A percentile compares a stretch with the other conserved stretches of the same genome.
phyloP scores from a whole-genome alignment of 2,113 vertebrate genomes.

The Piliocolobus tephrosceles region DNA sequence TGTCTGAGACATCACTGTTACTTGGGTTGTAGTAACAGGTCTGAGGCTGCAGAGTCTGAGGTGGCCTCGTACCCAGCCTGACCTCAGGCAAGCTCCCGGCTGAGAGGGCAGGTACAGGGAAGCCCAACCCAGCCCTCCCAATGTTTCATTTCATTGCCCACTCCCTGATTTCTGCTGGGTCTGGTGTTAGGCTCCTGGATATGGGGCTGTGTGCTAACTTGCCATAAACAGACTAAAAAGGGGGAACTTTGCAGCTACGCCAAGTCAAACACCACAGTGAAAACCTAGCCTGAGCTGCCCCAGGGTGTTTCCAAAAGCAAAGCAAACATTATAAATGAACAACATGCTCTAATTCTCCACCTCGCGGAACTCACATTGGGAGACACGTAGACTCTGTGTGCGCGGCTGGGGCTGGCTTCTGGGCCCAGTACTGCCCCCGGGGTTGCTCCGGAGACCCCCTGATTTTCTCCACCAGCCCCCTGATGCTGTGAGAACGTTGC shows the following conservation, averaged over 20 bases:
- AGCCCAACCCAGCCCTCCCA: fast-evolving
- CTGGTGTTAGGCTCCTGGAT: background rate
- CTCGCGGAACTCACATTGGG: background rate
- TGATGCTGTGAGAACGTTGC: background rate
- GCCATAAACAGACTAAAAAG: constrained; percentile 48
- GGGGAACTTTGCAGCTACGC: constrained; percentile 1
- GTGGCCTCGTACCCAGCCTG: background rate
- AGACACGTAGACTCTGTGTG: background rate
- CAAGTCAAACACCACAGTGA: constrained; percentile 64
- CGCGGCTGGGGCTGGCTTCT: background rate
- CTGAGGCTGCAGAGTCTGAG: background rate
- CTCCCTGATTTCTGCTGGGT: background rate
- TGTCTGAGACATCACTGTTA: fast-evolving
- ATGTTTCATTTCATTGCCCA: fast-evolving
- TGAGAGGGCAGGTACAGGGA: fast-evolving
- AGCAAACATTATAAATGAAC: constrained; percentile 60
- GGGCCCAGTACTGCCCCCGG: background rate
- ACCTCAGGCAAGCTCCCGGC: background rate
- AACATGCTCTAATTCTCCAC: background rate
- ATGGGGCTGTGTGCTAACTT: background rate
- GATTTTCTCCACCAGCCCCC: background rate
- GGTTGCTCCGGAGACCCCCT: background rate
- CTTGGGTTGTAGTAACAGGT: background rate
- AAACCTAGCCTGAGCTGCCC: constrained; percentile 57
- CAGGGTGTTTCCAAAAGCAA: constrained; percentile 59